Evolutionary conservation across 2,888 invertebrate species (phyloP).

Genomic region (Onchidella celtica): DNA sequence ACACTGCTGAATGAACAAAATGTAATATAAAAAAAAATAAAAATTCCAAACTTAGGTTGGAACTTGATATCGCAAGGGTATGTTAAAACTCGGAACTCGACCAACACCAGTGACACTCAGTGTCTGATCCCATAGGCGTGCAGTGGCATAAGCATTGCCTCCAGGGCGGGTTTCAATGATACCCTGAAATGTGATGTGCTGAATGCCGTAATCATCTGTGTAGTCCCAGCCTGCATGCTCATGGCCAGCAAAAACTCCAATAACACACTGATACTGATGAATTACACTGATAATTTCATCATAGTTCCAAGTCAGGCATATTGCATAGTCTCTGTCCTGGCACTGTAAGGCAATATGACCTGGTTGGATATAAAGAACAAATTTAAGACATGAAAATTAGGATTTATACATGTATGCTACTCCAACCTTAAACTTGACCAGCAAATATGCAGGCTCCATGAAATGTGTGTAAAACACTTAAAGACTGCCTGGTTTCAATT

Average conservation of each 20-base stretch:
- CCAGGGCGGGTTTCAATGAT: slow-evolving; percentile 75
- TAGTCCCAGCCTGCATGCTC: slow-evolving; percentile 76
- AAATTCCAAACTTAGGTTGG: background rate
- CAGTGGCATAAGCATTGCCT: slow-evolving; percentile 71
- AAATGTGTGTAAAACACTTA: background rate
- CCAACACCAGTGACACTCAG: slow-evolving; percentile 71
- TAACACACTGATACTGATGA: slow-evolving; percentile 70
- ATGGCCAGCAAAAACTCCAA: slow-evolving; percentile 79
- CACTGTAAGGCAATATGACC: slow-evolving; percentile 44
- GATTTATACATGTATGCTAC: background rate
- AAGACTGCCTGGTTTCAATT: too few species aligned
- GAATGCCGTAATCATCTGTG: slow-evolving; percentile 73
- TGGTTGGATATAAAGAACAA: background rate
- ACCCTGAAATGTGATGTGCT: slow-evolving; percentile 77
- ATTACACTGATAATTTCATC: slow-evolving; percentile 73
- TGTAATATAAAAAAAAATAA: background rate
- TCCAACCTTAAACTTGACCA: background rate
- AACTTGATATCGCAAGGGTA: slow-evolving; percentile 55
- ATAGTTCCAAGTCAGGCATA: slow-evolving; percentile 78
- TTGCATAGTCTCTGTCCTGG: slow-evolving; percentile 27
- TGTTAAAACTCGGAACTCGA: slow-evolving; percentile 52
- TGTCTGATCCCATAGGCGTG: slow-evolving; percentile 65
- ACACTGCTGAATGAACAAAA: too few species aligned
- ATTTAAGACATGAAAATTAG: background rate
- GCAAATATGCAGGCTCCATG: background rate